Conservation (phyloP, 2,113 vertebrate species). For the Pristiophorus japonicus region DNA sequence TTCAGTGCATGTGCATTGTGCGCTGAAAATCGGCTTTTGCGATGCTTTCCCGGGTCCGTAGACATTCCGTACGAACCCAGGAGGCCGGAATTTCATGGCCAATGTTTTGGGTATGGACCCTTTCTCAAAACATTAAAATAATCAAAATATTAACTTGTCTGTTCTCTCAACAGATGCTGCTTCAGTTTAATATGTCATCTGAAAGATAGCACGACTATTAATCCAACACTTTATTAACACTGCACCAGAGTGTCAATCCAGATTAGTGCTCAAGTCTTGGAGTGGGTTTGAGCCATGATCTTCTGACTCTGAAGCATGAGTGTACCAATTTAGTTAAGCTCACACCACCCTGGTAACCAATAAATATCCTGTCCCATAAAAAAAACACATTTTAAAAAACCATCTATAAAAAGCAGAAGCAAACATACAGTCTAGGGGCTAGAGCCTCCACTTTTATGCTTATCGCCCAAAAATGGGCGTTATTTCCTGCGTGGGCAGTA, state of each 20-base stretch:
- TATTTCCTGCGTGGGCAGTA: too few relatives aligned
- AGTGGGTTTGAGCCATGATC: neutral
- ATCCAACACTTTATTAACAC: neutral
- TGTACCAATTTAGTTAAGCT: neutral
- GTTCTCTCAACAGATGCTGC: neutral
- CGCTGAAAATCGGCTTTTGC: too few relatives aligned
- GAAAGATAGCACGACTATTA: neutral
- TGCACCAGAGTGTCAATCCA: neutral
- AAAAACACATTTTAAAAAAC: neutral
- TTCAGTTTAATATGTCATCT: neutral
- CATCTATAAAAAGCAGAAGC: neutral
- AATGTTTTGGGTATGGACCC: neutral
- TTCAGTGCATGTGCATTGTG: too few relatives aligned
- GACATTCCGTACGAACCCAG: too few relatives aligned
- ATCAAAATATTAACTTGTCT: neutral
- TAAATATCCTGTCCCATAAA: neutral
- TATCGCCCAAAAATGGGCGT: too few relatives aligned
- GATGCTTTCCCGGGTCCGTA: too few relatives aligned
- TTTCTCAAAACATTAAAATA: neutral
- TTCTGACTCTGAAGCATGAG: neutral
- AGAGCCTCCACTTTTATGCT: too few relatives aligned
- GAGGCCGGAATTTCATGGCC: too few relatives aligned
- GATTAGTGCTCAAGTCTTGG: neutral
- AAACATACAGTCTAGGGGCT: neutral
- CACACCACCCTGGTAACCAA: neutral